phyloP scores from a whole-genome alignment of 2,113 vertebrate species.

The Naja naja region DNA sequence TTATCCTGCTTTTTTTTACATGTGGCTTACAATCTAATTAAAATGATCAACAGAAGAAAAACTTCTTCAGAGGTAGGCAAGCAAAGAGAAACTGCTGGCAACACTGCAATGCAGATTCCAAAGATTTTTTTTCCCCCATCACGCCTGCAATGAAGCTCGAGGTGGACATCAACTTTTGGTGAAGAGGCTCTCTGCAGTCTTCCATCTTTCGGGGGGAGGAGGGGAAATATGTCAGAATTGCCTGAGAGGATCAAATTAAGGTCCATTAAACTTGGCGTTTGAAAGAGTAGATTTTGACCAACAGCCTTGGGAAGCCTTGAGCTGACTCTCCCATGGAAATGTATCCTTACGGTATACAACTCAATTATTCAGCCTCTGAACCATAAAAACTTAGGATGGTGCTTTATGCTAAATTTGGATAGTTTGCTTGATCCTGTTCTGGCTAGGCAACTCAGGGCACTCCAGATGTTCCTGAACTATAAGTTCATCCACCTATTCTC shows the following conservation, averaged over 20 bases:
- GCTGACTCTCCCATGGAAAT: background rate
- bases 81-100: background rate
- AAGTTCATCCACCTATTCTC: background rate
- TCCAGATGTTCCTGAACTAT: background rate
- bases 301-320: background rate
- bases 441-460: background rate
- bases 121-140: background rate
- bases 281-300: background rate
- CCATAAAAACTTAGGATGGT: background rate
- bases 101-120: background rate
- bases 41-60: slow-evolving; percentile 45
- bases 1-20: slow-evolving; percentile 39
- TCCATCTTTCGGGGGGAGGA: background rate
- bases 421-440: background rate
- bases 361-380: background rate
- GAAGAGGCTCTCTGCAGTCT: background rate
- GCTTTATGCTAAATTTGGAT: background rate
- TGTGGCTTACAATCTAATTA: slow-evolving; percentile 35
- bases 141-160: background rate
- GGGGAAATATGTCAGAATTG: too few species aligned
- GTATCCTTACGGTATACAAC: background rate
- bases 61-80: slow-evolving; percentile 20
- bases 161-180: background rate
- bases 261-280: background rate
- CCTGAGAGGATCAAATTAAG: background rate